Evolutionary conservation across 37 sponge, comb jelly and placozoan genomes (phyloP).

Genomic region (Eunapius fragilis): DNA sequence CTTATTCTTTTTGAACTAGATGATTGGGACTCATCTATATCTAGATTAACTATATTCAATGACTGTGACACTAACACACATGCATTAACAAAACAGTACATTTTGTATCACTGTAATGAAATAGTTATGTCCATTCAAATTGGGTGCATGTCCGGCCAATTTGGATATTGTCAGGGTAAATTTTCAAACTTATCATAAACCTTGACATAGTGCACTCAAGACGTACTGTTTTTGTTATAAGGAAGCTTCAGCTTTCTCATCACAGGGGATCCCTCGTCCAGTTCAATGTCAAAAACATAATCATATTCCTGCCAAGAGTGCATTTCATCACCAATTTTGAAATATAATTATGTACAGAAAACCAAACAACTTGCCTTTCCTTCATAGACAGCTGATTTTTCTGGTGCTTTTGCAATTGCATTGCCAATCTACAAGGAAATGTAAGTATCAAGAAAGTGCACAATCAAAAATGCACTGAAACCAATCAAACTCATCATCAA

Average conservation of each 20-base stretch:
- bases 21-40: too few species aligned
- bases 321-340: background rate
- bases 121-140: too few species aligned
- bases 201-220: background rate
- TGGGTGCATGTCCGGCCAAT: too few species aligned
- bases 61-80: too few species aligned
- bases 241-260: conserved; percentile 82
- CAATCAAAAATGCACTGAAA: too few species aligned
- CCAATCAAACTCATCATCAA: too few species aligned
- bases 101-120: too few species aligned
- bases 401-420: conserved; percentile 63
- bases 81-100: too few species aligned
- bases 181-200: background rate
- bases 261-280: conserved; percentile 63
- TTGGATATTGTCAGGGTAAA: too few species aligned
- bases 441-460: too few species aligned
- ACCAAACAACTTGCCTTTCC: conserved; percentile 47
- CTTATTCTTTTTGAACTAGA: too few species aligned
- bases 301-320: conserved; percentile 74
- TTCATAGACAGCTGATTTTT: conserved; percentile 40
- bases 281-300: conserved; percentile 78
- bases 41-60: too few species aligned
- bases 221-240: conserved; percentile 71
- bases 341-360: background rate
- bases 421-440: conserved; percentile 55